These are phyloP conservation scores for Halictus rubicundus DNA, from an alignment of 1,140 invertebrate genomes.

Conservation along the genomic window DNA sequence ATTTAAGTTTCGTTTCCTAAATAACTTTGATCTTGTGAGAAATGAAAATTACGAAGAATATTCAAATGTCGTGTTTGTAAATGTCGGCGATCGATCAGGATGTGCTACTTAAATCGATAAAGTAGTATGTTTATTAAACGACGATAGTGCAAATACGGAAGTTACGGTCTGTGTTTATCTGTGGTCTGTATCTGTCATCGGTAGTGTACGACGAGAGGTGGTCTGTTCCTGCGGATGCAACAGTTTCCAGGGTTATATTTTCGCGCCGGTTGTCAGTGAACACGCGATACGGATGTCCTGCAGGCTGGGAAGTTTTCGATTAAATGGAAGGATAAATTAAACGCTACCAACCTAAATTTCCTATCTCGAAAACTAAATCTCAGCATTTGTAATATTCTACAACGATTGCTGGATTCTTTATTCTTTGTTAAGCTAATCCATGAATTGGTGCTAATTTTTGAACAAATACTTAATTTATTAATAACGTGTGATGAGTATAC, in stretches of 20 bases:
- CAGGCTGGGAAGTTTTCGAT: neutral
- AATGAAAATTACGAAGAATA: no score
- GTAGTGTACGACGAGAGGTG: conserved; percentile 9
- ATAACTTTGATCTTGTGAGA: no score
- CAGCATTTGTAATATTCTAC: neutral
- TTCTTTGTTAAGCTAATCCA: no score
- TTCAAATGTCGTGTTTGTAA: no score
- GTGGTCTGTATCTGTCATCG: conserved; percentile 27
- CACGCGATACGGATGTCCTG: neutral
- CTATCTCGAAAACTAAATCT: neutral
- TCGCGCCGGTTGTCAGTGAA: conserved; percentile 24
- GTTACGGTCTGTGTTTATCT: neutral
- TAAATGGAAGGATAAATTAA: neutral
- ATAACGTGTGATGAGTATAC: no score
- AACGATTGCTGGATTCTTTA: no score
- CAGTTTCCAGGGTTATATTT: conserved; percentile 36
- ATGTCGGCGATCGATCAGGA: no score
- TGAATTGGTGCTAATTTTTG: no score
- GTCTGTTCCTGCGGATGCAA: conserved; percentile 33
- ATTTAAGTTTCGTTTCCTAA: no score
- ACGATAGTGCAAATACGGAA: neutral
- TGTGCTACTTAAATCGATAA: no score
- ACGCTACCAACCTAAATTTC: neutral
- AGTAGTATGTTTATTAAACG: neutral
- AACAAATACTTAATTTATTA: no score